Evolutionary conservation across 2,797 vertebrate genomes (phyloP).

Genomic region (Miichthys miiuy): DNA sequence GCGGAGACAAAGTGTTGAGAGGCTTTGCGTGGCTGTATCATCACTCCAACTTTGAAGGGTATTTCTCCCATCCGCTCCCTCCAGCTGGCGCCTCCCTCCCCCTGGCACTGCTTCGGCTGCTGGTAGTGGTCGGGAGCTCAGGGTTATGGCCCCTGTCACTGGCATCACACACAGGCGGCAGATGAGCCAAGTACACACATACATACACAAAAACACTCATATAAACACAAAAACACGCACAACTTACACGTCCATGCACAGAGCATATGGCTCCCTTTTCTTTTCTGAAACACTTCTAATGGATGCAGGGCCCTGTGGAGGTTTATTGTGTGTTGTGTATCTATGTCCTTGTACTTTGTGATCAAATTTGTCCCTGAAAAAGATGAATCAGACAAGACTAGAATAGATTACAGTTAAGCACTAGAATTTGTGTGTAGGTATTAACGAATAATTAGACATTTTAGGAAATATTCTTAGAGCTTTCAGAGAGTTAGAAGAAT

Average conservation of each 20-base stretch:
- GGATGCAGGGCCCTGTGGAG: background rate
- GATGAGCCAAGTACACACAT: slow-evolving; percentile 46
- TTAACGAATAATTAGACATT: background rate
- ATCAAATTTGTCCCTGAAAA: slow-evolving; percentile 8
- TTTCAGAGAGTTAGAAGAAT: background rate
- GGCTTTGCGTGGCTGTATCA: slow-evolving; percentile 53
- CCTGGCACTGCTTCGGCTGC: slow-evolving; percentile 58
- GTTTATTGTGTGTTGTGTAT: background rate
- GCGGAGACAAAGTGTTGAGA: slow-evolving; percentile 70
- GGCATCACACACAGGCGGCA: slow-evolving; percentile 51
- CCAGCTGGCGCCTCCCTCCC: slow-evolving; percentile 67
- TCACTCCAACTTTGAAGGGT: slow-evolving; percentile 74
- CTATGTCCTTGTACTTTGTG: slow-evolving; percentile 12
- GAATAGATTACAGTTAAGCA: background rate
- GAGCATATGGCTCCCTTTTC: slow-evolving; percentile 38
- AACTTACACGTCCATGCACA: background rate
- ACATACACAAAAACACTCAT: slow-evolving; percentile 12
- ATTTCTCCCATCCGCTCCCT: slow-evolving; percentile 61
- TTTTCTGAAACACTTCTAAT: slow-evolving; percentile 14
- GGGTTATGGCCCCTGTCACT: slow-evolving; percentile 66
- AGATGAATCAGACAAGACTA: background rate
- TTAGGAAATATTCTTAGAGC: background rate
- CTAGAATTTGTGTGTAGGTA: background rate
- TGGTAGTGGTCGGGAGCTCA: slow-evolving; percentile 52
- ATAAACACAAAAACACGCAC: slow-evolving; percentile 18